Percentiles rank a stretch among this genome's conserved stretches.
Evolutionary conservation across 1,140 invertebrate species (phyloP).

Genomic region (Anastrepha obliqua): DNA sequence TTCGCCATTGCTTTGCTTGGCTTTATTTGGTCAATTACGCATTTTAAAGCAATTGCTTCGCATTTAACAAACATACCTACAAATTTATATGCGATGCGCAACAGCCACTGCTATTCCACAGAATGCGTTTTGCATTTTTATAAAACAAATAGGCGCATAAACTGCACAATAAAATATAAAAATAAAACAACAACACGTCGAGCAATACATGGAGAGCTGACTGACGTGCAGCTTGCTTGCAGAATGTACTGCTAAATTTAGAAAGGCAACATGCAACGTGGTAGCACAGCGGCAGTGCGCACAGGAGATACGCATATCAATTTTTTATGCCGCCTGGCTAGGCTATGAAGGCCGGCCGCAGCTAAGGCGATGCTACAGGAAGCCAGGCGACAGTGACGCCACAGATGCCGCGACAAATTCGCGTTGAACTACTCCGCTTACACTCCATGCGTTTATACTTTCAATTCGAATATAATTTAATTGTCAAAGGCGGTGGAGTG

Average conservation of each 20-base stretch:
- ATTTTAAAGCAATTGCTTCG: slow-evolving; percentile 12
- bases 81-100: slow-evolving; percentile 30
- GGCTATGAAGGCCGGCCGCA: neutral
- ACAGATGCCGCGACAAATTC: slow-evolving; percentile 8
- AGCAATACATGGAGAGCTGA: too few species aligned
- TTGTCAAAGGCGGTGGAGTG: neutral
- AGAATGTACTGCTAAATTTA: slow-evolving; percentile 22
- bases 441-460: neutral
- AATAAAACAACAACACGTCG: too few species aligned
- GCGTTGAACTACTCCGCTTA: neutral
- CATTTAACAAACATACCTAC: neutral
- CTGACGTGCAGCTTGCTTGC: neutral
- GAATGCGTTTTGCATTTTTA: slow-evolving; percentile 45
- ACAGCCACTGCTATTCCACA: neutral
- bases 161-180: too few species aligned
- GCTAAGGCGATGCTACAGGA: slow-evolving; percentile 7
- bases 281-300: neutral
- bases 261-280: neutral
- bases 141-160: slow-evolving; percentile 23
- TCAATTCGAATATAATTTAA: slow-evolving; percentile 2
- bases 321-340: neutral
- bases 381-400: slow-evolving; percentile 25
- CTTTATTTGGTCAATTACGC: neutral
- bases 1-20: neutral
- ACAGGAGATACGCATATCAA: slow-evolving; percentile 13